Conservation (phyloP, 2,888 invertebrate genomes). For the Sepiola atlantica region DNA sequence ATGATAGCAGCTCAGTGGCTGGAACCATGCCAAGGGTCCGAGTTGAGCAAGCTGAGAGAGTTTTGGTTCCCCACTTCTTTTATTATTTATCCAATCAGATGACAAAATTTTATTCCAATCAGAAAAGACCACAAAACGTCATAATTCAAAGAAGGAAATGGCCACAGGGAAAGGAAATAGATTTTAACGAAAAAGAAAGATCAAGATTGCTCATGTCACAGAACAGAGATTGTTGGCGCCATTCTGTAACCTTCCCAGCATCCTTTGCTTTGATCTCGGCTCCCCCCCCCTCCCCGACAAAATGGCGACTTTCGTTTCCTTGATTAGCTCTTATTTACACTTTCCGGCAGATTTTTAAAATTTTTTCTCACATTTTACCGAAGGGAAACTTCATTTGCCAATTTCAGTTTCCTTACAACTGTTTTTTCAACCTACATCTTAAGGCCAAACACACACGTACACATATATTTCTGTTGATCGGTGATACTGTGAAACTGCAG, state of each 20-base stretch:
- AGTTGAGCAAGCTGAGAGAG: not conserved
- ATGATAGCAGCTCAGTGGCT: not conserved
- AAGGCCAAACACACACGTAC: not conserved
- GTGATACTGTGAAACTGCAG: no score
- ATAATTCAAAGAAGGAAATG: not conserved
- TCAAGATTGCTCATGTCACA: not conserved
- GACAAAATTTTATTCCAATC: not conserved
- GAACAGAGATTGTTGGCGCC: not conserved
- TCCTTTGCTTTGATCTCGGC: not conserved
- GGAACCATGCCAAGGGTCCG: not conserved
- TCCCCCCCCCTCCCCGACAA: not conserved
- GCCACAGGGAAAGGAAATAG: not conserved
- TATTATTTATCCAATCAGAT: not conserved
- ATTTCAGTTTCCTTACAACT: not conserved
- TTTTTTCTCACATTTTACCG: not conserved
- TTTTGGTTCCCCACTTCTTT: not conserved
- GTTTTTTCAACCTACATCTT: not conserved
- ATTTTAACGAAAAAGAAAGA: not conserved
- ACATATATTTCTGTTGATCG: no score
- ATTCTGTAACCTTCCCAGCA: not conserved
- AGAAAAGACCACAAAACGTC: not conserved
- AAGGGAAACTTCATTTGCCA: not conserved
- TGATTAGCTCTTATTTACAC: slow-evolving; percentile 9
- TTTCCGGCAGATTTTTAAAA: not conserved
- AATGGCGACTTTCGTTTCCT: not conserved